Evolutionary conservation across 2,113 vertebrate genomes (phyloP), one percentile per base, ranked within the genome.

Genomic region (Xiphophorus hellerii): DNA sequence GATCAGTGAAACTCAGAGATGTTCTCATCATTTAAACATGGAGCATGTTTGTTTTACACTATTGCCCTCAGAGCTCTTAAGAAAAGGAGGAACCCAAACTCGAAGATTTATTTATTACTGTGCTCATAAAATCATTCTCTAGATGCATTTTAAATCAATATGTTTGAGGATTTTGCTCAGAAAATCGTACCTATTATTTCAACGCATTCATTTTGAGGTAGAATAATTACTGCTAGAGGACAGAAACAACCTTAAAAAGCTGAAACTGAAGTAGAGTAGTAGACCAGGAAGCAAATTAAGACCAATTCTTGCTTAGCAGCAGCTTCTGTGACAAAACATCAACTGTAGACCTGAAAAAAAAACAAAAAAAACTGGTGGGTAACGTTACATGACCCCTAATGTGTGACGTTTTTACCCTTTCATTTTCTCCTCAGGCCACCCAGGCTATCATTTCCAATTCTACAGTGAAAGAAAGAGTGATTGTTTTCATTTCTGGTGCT

Each of bases 21-120:
- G 69, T 76, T 14, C 20, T 77, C 86, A 79, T 81, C 66, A 82
- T 17, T 80, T 79, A 80, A 65, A 78, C 22, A 84, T 70, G 11
- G 22, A 58, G 13, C 51, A 22, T 60, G 33, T 72, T 25, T 63
- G 37, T 25, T 63, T 63, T 17, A 72, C 27, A 63, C 27, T 30
- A 4, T 17, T 15, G 31, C 37, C 17, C 28, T 72, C 8, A 30
- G 33, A 60, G 51, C n/a, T 35, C 35, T 25, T 20, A 28, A 37
- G 39, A 42, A 66, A 66, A 27, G 17, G 44, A 48, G 14, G 17
- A 48, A 42, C 31, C 8, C 17, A 31, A 64, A 30, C 27, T 30
- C 28, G 3, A 14, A 17, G 14, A 62, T 62, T 25, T n/a, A 58
- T 58, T 58, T 58, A 48, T 5, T 54, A 54, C 7, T 54, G 22